These are phyloP conservation scores for Zaprionus kolodkinae DNA, from an alignment of 1,140 invertebrate species.

Conservation along the genomic window DNA sequence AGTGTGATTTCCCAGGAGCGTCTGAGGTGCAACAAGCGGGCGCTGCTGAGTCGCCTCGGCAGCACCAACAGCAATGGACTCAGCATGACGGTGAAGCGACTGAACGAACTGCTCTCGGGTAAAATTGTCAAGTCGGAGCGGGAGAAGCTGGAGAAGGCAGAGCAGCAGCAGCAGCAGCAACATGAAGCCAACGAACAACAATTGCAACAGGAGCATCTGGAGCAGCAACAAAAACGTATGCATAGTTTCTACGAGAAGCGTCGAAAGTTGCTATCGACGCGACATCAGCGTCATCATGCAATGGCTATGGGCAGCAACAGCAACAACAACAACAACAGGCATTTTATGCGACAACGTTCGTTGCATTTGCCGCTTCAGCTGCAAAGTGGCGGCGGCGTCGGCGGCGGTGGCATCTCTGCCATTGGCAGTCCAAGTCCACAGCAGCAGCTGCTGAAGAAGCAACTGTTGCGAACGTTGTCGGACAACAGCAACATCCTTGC, in stretches of 20 bases:
- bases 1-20: slow-evolving; percentile 68
- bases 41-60: slow-evolving; percentile 25
- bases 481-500: slow-evolving; percentile 62
- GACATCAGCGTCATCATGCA: slow-evolving; percentile 27
- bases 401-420: slow-evolving; percentile 10
- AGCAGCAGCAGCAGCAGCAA: slow-evolving; percentile 37
- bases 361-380: slow-evolving; percentile 47
- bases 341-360: slow-evolving; percentile 36
- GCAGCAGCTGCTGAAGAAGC: slow-evolving; percentile 67
- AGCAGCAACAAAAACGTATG: slow-evolving; percentile 49
- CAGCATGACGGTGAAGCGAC: slow-evolving; percentile 56
- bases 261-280: slow-evolving; percentile 52
- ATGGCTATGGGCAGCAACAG: slow-evolving; percentile 26
- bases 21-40: slow-evolving; percentile 64
- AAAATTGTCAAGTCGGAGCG: slow-evolving; percentile 42
- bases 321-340: slow-evolving; percentile 23
- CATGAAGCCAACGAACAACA: slow-evolving; percentile 47
- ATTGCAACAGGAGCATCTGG: slow-evolving; percentile 35
- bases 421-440: slow-evolving; percentile 43
- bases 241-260: slow-evolving; percentile 75
- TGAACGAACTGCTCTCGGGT: slow-evolving; percentile 58
- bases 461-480: slow-evolving; percentile 66
- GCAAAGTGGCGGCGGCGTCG: slow-evolving; percentile 7
- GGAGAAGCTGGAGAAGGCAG: neutral
- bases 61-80: slow-evolving; percentile 8